phyloP scores from a whole-genome alignment of 2,888 invertebrate species.

The Cryptocephalus moraei region DNA sequence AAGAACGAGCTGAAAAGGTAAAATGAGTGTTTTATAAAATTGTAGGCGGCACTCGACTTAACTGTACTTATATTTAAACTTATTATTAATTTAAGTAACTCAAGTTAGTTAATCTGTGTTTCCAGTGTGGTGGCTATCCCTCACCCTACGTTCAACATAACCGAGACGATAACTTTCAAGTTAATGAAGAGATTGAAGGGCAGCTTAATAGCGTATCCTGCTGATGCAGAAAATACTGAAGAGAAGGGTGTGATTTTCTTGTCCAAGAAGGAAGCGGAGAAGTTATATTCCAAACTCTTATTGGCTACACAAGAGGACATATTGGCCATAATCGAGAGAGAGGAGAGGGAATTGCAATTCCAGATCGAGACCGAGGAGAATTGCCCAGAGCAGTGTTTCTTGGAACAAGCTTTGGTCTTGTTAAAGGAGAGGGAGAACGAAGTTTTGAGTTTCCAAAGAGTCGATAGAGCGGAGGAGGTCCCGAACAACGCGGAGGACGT shows the following conservation, averaged over 20 bases:
- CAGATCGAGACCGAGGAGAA: constrained; percentile 57
- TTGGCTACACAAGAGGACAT: constrained; percentile 61
- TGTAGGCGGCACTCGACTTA: not conserved
- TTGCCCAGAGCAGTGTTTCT: constrained; percentile 74
- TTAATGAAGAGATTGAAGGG: constrained; percentile 60
- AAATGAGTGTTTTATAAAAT: not conserved
- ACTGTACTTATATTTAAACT: not conserved
- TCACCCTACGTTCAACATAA: constrained; percentile 45
- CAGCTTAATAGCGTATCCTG: constrained; percentile 46
- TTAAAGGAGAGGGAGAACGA: constrained; percentile 45
- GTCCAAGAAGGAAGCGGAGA: constrained; percentile 42
- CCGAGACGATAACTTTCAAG: constrained; percentile 65
- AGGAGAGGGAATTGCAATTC: constrained; percentile 54
- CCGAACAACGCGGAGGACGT: constrained; percentile 1
- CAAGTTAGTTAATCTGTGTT: constrained; percentile 7
- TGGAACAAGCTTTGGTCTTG: constrained; percentile 71
- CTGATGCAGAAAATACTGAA: constrained; percentile 31
- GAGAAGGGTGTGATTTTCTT: constrained; percentile 33
- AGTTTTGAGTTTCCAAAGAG: constrained; percentile 14
- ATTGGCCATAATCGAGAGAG: constrained; percentile 60
- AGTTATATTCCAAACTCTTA: constrained; percentile 67
- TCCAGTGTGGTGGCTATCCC: constrained; percentile 51
- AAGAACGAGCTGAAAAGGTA: constrained; percentile 77
- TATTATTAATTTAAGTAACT: not conserved
- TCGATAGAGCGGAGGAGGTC: not conserved